These are phyloP conservation scores for Botia almorhae DNA, from an alignment of 2,797 vertebrate species.

Conservation along the genomic window DNA sequence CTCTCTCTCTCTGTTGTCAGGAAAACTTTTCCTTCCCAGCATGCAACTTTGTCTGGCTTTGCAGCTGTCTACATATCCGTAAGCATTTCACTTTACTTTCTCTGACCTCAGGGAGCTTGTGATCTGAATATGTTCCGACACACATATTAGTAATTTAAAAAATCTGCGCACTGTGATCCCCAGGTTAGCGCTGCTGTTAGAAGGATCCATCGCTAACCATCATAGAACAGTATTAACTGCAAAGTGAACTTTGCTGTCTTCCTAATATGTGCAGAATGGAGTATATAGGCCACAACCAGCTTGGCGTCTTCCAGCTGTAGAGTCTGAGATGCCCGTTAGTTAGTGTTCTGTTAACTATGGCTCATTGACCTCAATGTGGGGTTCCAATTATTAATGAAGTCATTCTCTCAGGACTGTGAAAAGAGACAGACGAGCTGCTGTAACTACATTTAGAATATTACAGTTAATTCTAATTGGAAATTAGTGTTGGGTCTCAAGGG, in stretches of 20 bases:
- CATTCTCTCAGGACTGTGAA: conserved; percentile 35
- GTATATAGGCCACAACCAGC: conserved; percentile 20
- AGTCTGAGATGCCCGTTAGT: conserved; percentile 44
- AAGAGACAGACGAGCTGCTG: conserved; percentile 26
- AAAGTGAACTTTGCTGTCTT: conserved; percentile 11
- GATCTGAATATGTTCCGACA: background rate
- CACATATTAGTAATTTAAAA: background rate
- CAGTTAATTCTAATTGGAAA: conserved; percentile 1
- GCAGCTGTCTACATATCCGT: conserved; percentile 96
- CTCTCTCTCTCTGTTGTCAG: conserved; percentile 71
- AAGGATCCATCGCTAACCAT: background rate
- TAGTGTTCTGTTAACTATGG: conserved; percentile 37
- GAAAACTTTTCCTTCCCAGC: conserved; percentile 98
- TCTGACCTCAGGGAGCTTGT: background rate
- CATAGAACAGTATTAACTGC: background rate
- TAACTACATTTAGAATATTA: conserved; percentile 35
- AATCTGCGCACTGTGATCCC: background rate
- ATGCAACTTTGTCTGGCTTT: conserved; percentile 94
- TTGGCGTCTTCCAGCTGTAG: conserved; percentile 14
- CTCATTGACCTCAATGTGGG: conserved; percentile 42
- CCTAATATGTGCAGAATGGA: conserved; percentile 1
- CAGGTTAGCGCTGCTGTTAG: background rate
- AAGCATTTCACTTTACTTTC: conserved; percentile 71
- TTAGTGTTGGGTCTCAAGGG: background rate
- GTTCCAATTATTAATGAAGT: conserved; percentile 45